Conservation (phyloP, 1,140 invertebrate species). For the Protaetia brevitarsis region DNA sequence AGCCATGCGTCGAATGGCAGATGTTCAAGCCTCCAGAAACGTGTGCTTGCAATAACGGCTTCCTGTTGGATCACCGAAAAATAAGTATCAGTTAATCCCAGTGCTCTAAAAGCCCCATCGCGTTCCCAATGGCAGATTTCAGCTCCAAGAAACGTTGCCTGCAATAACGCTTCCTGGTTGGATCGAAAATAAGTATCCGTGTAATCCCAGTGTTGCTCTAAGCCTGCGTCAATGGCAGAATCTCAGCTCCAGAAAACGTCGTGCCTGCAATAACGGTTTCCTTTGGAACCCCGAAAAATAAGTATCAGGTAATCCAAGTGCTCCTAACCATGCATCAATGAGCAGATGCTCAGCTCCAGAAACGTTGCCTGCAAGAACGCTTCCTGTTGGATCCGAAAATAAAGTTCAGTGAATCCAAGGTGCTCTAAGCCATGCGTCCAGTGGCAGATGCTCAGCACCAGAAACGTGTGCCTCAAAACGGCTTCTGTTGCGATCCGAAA, state of each 20-base stretch:
- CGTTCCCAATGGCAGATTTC: constrained; percentile 50
- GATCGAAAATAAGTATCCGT: constrained; percentile 44
- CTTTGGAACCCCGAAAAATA: constrained; percentile 32
- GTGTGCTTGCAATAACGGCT: constrained; percentile 48
- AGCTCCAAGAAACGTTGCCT: constrained; percentile 49
- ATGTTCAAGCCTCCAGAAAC: constrained; percentile 37
- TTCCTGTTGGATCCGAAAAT: constrained; percentile 1
- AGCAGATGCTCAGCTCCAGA: constrained; percentile 40
- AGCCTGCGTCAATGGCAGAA: constrained; percentile 36
- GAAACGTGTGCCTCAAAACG: constrained; percentile 48
- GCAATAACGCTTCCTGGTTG: constrained; percentile 44
- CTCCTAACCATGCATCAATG: constrained; percentile 32
- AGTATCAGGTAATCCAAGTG: constrained; percentile 51
- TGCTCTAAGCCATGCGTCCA: constrained; percentile 55
- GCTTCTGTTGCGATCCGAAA: constrained; percentile 38
- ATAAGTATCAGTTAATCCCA: constrained; percentile 48
- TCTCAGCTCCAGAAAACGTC: constrained; percentile 36
- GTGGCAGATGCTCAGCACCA: constrained; percentile 45
- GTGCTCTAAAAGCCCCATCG: constrained; percentile 50
- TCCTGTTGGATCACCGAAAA: constrained; percentile 32
- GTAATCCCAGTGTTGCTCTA: constrained; percentile 50
- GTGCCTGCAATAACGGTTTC: constrained; percentile 42
- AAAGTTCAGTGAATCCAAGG: constrained; percentile 49
- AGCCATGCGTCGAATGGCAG: constrained; percentile 53
- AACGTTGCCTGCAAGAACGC: constrained; percentile 41